phyloP scores from a whole-genome alignment of 2,113 vertebrate species.

The Passer montanus region DNA sequence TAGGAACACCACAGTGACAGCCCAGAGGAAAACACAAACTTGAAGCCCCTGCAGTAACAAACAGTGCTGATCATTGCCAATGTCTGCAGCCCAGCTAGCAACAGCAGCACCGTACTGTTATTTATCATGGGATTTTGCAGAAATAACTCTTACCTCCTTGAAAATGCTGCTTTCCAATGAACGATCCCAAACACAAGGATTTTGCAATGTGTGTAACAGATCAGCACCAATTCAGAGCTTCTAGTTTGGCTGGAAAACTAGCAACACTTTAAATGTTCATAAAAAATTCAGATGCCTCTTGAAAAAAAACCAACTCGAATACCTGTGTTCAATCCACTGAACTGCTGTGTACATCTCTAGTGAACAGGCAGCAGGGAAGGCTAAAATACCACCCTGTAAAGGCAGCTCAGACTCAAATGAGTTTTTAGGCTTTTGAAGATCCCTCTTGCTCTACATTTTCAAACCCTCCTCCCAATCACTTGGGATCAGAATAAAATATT shows the following conservation, averaged over 20 bases:
- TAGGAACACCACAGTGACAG: background rate
- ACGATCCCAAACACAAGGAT: background rate
- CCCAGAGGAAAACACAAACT: background rate
- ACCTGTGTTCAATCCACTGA: background rate
- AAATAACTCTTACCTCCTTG: background rate
- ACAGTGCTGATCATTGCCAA: background rate
- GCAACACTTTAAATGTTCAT: background rate
- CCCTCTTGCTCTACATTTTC: background rate
- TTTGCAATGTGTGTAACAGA: background rate
- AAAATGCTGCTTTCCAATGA: background rate
- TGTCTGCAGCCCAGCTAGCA: background rate
- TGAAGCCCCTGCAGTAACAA: background rate
- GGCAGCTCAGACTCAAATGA: background rate
- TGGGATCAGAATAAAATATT: background rate
- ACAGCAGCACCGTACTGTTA: background rate
- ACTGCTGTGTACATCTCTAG: background rate
- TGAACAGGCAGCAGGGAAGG: background rate
- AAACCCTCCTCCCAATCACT: background rate
- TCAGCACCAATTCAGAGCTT: background rate
- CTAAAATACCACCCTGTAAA: background rate
- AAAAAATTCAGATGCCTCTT: background rate
- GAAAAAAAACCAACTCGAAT: background rate
- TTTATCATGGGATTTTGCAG: background rate
- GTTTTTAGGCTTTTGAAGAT: background rate
- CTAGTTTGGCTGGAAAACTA: background rate